phyloP scores from a whole-genome alignment of 2,113 vertebrate species.

The Lethenteron camtschaticum region DNA sequence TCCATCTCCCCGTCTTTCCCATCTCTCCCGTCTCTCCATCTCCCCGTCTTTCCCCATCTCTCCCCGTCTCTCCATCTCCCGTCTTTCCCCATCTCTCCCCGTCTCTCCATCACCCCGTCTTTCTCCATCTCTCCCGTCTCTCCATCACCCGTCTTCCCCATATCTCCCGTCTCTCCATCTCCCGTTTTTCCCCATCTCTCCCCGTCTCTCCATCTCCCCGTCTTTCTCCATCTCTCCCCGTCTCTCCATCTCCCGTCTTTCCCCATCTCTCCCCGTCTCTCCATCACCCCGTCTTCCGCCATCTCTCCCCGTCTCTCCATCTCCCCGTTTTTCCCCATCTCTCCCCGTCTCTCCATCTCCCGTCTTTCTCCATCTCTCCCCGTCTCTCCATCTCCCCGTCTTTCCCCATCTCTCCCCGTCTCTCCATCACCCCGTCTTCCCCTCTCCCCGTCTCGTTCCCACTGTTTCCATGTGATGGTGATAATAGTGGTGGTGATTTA shows the following conservation, averaged over 20 bases:
- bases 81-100: too few relatives aligned
- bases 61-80: too few relatives aligned
- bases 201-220: too few relatives aligned
- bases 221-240: not conserved
- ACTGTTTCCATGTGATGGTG: not conserved
- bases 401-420: not conserved
- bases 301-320: not conserved
- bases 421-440: not conserved
- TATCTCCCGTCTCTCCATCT: too few relatives aligned
- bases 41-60: too few relatives aligned
- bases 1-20: too few relatives aligned
- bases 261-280: not conserved
- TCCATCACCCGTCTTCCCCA: too few relatives aligned
- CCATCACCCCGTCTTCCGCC: not conserved
- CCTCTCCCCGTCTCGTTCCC: not conserved
- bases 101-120: too few relatives aligned
- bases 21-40: too few relatives aligned
- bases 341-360: not conserved
- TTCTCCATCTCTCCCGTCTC: too few relatives aligned
- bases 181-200: too few relatives aligned
- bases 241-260: not conserved
- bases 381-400: not conserved
- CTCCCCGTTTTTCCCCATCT: not conserved
- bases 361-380: not conserved
- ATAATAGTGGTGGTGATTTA: not conserved